Conservation (phyloP, 2,888 invertebrate genomes). For the Stomorhina lunata region DNA sequence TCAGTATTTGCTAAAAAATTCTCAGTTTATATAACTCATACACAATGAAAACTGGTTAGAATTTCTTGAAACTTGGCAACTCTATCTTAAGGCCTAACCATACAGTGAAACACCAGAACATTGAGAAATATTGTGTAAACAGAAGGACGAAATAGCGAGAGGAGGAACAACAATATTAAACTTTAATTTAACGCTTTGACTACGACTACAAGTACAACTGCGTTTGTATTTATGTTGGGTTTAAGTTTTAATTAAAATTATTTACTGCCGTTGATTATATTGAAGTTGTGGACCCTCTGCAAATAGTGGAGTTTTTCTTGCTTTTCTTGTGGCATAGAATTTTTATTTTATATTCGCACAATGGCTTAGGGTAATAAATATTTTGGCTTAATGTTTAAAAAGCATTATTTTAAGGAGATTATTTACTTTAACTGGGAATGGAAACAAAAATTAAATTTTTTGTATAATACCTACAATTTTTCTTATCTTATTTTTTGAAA, state of each 20-base stretch:
- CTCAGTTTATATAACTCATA: too few species aligned
- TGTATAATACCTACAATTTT: too few species aligned
- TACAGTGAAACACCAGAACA: background rate
- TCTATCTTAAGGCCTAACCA: background rate
- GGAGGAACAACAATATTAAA: conserved; percentile 24
- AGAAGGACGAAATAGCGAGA: background rate
- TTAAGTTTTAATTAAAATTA: conserved; percentile 79
- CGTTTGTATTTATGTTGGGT: conserved; percentile 61
- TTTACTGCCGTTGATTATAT: conserved; percentile 60
- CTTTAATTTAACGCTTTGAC: conserved; percentile 27
- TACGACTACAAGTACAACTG: conserved; percentile 8
- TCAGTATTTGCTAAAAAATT: too few species aligned
- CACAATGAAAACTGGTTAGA: too few species aligned
- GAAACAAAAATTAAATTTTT: too few species aligned
- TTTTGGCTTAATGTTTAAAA: background rate
- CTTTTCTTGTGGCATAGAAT: background rate
- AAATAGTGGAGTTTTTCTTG: conserved; percentile 20
- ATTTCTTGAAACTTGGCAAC: background rate
- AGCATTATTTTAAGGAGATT: background rate
- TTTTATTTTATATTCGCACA: background rate
- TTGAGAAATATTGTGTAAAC: conserved; percentile 17
- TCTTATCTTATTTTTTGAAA: too few species aligned
- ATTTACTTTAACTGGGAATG: too few species aligned
- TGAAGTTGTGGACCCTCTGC: conserved; percentile 30
- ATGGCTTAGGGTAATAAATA: background rate